phyloP scores from a whole-genome alignment of 2,113 vertebrate genomes.

The Acrocephalus kingi region DNA sequence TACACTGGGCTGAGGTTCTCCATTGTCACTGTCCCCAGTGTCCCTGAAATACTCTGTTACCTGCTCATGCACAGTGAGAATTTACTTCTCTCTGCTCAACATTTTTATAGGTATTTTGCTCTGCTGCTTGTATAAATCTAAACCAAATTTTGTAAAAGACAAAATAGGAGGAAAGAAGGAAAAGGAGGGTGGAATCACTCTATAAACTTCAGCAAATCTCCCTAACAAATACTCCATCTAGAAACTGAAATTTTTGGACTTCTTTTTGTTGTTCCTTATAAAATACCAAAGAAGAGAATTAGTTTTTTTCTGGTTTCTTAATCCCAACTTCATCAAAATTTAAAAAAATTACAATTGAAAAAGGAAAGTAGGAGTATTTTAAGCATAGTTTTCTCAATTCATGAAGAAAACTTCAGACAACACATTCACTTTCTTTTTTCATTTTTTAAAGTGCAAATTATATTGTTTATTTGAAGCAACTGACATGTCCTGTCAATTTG shows the following conservation, averaged over 20 bases:
- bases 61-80: background rate
- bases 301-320: background rate
- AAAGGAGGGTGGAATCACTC: background rate
- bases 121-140: background rate
- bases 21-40: background rate
- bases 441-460: constrained; percentile 38
- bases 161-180: background rate
- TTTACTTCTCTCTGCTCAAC: background rate
- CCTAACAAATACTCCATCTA: background rate
- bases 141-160: background rate
- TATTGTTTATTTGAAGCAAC: constrained; percentile 38
- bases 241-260: background rate
- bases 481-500: constrained; percentile 46
- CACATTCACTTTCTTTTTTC: constrained; percentile 31
- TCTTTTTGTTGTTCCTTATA: background rate
- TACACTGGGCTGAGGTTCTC: background rate
- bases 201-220: background rate
- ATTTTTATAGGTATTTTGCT: background rate
- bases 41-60: background rate
- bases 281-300: background rate
- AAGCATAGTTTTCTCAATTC: constrained; percentile 22
- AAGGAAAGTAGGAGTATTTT: background rate
- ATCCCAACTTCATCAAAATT: background rate
- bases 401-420: constrained; percentile 50
- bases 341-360: background rate